Evolutionary conservation across 2,888 invertebrate genomes (phyloP), one percentile per base, ranked within the genome.

Genomic region (Pristionchus arcanus): DNA sequence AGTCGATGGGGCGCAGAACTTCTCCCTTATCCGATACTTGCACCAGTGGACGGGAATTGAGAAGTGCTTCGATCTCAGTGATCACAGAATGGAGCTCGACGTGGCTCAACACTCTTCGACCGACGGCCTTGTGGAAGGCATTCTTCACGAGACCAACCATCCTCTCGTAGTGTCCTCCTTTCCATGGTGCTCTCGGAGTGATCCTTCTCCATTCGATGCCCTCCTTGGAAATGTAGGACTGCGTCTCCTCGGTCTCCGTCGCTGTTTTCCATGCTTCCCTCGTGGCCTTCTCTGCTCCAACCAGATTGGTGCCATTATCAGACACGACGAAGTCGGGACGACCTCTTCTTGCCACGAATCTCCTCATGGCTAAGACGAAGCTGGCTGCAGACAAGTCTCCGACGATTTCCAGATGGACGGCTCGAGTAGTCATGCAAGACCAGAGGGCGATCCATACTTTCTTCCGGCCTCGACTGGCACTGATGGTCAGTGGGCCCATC

Each of bases 101-200:
- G 2, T 42, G 37, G 2, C 13, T 13, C 11, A 89, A 19, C 3
- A 28, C 49, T 21, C 28, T 28, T 15, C 28, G 59, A 1, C 77
- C 53, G 0, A 63, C 13, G 3, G 63, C 11, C 4, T 42, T 25
- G 0, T 3, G 28, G 81, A 81, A 28, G 5, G 89, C 34, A 1
- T 81, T n/a, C 83, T 89, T 89, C 42, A 83, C 77, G 0, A 91
- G 15, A n/a, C 95, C 93, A 21, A 96, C 93, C 9, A 96, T 91
- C 31, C 95, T 91, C 92, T 96, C 96, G 94, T 95, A 96, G 91
- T 95, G 95, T 74, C 96, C 96, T 85, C 96, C 95, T 95, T 95
- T 95, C 96, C 96, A 96, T 2, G 95, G 92, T 7, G 95, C 95
- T 0, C 93, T 91, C 7, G 95, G 95, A 9, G 95, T 94, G 87